Evolutionary conservation across 2,113 vertebrate species (phyloP), one percentile per base, ranked within the genome.

Genomic region (Oenanthe melanoleuca): DNA sequence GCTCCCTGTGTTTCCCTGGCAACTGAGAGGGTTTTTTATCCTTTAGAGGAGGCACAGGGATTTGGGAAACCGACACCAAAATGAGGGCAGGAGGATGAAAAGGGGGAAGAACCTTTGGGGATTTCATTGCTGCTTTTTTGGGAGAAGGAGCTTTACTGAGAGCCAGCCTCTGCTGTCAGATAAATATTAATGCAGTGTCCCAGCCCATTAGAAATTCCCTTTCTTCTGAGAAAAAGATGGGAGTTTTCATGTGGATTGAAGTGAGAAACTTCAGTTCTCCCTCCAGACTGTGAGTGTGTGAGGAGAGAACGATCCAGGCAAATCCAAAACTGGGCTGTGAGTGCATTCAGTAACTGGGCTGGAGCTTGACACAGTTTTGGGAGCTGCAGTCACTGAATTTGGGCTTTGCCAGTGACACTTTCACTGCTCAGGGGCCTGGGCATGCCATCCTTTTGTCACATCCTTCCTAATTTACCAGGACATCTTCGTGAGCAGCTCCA

Each of bases 81-180:
- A 92, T 11, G 86, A 89, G 89, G 78, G 94, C 91, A 96, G 93
- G 22, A 93, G 70, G 78, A 94, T 88, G n/a, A 87, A 91, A 38
- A 1, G 2, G 22, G 21, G 38, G 80, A 70, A 88, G 77, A 67
- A 42, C 18, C 95, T 81, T 56, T 5, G 53, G 72, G 86, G 70
- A 56, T 91, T 91, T 74, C 25, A 1, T 4, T 80, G 79, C 56
- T 80, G 72, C 67, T 84, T 96, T 93, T 93, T 55, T 17, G n/a
- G 64, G 53, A 63, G 45, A 23, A 26, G 33, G 56, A 81, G 69
- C 69, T 11, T 83, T 40, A 1, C 29, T 17, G 64, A 44, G 72
- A 91, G 53, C 29, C 69, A 10, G 33, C 1, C 67, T 73, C n/a
- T 78, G 38, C 44, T 37, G 50, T 29, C 73, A 50, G 73, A 91